Conservation (phyloP, 2,113 vertebrate species). For the Accipiter cooperii region DNA sequence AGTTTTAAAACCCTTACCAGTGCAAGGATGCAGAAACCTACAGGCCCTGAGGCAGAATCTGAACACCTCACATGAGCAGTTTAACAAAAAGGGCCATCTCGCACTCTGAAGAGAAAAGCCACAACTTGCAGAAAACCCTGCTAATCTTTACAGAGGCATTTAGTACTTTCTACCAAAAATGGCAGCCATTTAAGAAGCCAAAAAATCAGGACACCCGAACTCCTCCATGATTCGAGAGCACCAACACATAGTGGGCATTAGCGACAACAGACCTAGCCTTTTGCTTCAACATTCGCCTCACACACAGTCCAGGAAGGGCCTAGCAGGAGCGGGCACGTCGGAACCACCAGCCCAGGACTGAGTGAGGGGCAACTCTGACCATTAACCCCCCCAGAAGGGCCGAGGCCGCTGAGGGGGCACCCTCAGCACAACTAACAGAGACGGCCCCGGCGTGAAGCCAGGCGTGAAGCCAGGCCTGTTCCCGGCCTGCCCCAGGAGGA, state of each 20-base stretch:
- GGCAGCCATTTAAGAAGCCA: not conserved
- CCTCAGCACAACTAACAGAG: fast-evolving
- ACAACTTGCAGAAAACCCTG: not conserved
- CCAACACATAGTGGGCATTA: fast-evolving
- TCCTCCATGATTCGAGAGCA: not conserved
- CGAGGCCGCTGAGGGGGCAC: not conserved
- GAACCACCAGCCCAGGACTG: not conserved
- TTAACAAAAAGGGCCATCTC: not conserved
- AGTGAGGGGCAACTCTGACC: too few species aligned
- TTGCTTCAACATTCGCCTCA: not conserved
- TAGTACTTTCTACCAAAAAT: not conserved
- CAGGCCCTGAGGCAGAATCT: not conserved
- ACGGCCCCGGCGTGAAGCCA: fast-evolving
- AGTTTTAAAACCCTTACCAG: not conserved
- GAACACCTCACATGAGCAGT: fast-evolving
- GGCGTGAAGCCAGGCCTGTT: too few species aligned
- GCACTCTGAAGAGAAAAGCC: too few species aligned
- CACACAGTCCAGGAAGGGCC: too few species aligned
- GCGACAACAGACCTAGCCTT: not conserved
- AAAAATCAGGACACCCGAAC: not conserved
- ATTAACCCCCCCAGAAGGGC: too few species aligned
- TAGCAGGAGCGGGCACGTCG: not conserved
- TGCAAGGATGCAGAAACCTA: not conserved
- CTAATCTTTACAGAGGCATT: too few species aligned
- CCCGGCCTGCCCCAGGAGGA: too few species aligned